These are phyloP conservation scores for Melinaea menophilus DNA, from an alignment of 2,888 invertebrate species.

Conservation along the genomic window DNA sequence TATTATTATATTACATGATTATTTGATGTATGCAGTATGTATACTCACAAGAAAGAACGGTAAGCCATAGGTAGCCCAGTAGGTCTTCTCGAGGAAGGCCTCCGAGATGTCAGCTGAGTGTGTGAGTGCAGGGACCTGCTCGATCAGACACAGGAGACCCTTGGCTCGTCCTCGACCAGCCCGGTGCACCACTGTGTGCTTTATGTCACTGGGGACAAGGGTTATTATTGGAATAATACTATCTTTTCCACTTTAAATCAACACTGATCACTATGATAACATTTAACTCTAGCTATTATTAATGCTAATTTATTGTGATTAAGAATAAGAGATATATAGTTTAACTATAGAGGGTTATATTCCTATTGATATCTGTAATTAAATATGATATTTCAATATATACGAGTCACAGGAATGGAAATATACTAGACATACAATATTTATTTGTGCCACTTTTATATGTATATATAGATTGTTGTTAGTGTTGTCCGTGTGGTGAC, in stretches of 20 bases:
- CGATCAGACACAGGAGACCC: conserved; percentile 82
- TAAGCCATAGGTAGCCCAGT: conserved; percentile 84
- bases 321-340: no score
- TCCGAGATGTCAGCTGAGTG: conserved; percentile 82
- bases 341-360: no score
- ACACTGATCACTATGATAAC: no score
- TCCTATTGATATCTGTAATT: no score
- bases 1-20: no score
- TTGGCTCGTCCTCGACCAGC: conserved; percentile 52
- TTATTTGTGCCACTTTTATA: not conserved
- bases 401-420: no score
- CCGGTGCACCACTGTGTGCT: conserved; percentile 62
- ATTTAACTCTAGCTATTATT: no score
- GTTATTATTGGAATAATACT: not conserved
- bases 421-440: no score
- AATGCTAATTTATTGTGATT: no score
- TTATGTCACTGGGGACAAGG: conserved; percentile 48
- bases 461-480: conserved; percentile 25
- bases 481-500: conserved; percentile 8
- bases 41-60: conserved; percentile 71
- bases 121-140: conserved; percentile 85
- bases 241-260: no score
- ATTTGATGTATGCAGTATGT: no score
- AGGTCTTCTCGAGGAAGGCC: conserved; percentile 79
- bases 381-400: no score